Percentiles rank a stretch among this genome's conserved stretches.
Evolutionary conservation across 1,140 invertebrate species (phyloP).

Genomic region (Aricia agestis): DNA sequence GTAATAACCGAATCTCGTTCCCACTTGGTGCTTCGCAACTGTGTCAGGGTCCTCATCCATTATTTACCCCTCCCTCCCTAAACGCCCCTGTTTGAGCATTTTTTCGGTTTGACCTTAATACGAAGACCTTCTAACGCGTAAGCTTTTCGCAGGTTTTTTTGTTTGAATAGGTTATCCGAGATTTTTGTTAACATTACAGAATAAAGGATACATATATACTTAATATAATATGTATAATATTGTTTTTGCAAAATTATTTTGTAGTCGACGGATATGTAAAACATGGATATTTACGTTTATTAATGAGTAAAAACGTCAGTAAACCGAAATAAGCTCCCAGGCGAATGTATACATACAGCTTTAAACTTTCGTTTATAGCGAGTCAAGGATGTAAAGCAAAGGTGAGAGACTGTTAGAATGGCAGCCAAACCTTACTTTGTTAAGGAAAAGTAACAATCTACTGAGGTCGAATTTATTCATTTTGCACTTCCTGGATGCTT

Average conservation of each 20-base stretch:
- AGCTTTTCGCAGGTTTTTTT: not conserved
- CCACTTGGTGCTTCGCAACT: conserved; percentile 65
- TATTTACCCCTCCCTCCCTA: conserved; percentile 25
- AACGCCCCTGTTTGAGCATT: conserved; percentile 28
- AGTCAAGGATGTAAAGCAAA: conserved; percentile 13
- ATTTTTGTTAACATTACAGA: not conserved
- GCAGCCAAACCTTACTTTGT: conserved; percentile 34
- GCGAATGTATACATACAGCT: not conserved
- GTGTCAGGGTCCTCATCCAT: conserved; percentile 70
- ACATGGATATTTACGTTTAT: no score
- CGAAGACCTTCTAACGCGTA: not conserved
- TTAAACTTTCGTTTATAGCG: conserved; percentile 12
- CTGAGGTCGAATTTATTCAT: conserved; percentile 10
- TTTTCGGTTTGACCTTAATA: conserved; percentile 47
- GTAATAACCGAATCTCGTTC: conserved; percentile 65
- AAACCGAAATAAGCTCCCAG: not conserved
- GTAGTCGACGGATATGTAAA: no score
- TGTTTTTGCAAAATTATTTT: no score
- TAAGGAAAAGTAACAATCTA: conserved; percentile 44
- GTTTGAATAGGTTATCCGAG: not conserved
- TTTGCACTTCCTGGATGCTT: not conserved
- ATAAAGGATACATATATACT: no score
- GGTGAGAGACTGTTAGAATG: conserved; percentile 37
- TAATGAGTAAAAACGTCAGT: conserved; percentile 33
- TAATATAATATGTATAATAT: no score